These are phyloP conservation scores for Aselliscus stoliczkanus DNA, from an alignment of 2,797 vertebrate genomes.

Conservation along the genomic window DNA sequence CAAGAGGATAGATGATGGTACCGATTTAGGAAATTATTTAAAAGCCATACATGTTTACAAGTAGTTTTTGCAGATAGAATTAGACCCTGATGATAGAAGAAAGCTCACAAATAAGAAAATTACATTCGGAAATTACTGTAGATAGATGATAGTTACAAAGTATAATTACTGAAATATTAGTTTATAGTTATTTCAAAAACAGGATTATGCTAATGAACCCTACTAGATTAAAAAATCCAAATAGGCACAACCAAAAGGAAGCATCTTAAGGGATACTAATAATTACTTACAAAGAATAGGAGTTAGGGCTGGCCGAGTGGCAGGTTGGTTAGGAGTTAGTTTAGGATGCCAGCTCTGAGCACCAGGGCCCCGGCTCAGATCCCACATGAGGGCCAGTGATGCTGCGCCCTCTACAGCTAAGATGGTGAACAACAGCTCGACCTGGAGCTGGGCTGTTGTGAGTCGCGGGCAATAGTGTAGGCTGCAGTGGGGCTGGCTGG, in stretches of 20 bases:
- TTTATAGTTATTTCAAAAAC: not conserved
- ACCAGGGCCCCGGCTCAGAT: no score
- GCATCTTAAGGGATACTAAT: not conserved
- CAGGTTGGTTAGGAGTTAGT: no score
- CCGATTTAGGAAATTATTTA: not conserved
- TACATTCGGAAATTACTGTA: not conserved
- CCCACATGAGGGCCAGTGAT: no score
- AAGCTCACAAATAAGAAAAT: not conserved
- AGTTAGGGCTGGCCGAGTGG: no score
- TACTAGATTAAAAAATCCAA: not conserved
- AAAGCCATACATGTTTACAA: not conserved
- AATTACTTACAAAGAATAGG: not conserved
- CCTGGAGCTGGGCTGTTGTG: no score
- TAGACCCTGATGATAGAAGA: not conserved
- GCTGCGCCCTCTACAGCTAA: no score
- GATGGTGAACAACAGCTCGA: no score
- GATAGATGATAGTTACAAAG: not conserved
- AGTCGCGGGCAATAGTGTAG: no score
- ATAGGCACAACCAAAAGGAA: not conserved
- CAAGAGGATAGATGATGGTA: not conserved
- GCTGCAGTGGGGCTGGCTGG: no score
- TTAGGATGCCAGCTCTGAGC: no score
- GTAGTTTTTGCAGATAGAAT: not conserved
- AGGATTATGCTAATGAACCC: not conserved
- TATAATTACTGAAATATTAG: not conserved